Base-by-base conservation (phyloP, 1,140 invertebrate species). In the Drosophila pachea region DNA sequence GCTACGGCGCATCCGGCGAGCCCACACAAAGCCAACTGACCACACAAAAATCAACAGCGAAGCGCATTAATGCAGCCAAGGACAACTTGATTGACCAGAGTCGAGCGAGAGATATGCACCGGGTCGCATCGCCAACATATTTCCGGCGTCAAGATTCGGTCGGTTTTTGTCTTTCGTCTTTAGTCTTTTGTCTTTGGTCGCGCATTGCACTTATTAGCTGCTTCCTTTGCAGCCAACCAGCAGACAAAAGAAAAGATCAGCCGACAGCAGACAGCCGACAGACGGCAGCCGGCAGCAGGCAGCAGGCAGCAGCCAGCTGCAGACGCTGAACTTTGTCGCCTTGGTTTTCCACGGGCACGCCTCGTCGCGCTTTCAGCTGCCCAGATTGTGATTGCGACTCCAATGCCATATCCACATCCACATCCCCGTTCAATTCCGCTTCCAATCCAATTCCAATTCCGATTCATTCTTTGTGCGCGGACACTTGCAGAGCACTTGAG, bases 261-360 rank as follows among this genome's bases (percentile, higher is more conserved):
- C 22, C 22, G 22, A 22, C 22, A 22, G 22, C 22, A 1, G 22
- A 22, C 22, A 22, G 22, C 22, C 22, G 22, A 22, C 22, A 22
- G 22, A 22, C 22, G 22, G 22, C 22, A 22, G 22, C 22, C 22
- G 22, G 22, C 22, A 22, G 22, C 22, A 22, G 22, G 22, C 22
- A 22, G 22, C 22, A 22, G 22, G 22, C 22, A 22, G 22, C 22
- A 38, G 55, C 53, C 76, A 79, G 74, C 73, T 81, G 77, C 70
- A 76, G 77, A 68, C 78, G 70, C 70, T 77, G 78, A 81, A 77
- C 78, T 74, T 81, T 82, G 78, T 76, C 78, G 74, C 65, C 78
- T 54, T 22, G 45, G 16, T 7, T 50, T 48, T 45, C 53, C 22
- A 22, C 22, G 22, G 22, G 22, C 22, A 22, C 22, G 22, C 22